Evolutionary conservation across 2,797 vertebrate genomes (phyloP).

Genomic region (Poeciliopsis infans): DNA sequence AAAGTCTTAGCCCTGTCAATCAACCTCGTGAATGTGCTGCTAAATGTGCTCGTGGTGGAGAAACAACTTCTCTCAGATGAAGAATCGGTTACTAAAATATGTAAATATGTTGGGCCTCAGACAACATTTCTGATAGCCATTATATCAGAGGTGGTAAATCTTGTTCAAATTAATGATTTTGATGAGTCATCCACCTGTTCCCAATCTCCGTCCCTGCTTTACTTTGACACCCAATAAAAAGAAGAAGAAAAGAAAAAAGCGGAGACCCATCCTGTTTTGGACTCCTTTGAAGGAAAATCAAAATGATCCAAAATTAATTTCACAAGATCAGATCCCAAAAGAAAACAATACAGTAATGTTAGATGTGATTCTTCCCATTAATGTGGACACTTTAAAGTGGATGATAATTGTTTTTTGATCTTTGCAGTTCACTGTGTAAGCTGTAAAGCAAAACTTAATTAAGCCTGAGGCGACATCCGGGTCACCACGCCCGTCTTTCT

Average conservation of each 20-base stretch:
- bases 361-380: background rate
- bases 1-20: too few relatives aligned
- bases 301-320: background rate
- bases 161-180: background rate
- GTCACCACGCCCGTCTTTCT: conserved; percentile 63
- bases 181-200: background rate
- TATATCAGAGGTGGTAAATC: background rate
- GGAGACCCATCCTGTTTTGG: background rate
- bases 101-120: too few relatives aligned
- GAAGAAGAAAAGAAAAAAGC: background rate
- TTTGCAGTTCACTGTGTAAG: background rate
- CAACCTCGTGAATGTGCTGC: too few relatives aligned
- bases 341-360: background rate
- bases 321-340: background rate
- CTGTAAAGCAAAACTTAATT: background rate
- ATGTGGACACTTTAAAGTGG: background rate
- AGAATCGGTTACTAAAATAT: background rate
- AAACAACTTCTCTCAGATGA: background rate
- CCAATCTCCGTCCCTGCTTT: background rate
- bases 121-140: background rate
- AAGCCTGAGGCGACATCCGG: conserved; percentile 55
- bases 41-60: too few relatives aligned
- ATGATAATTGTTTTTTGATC: background rate
- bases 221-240: background rate
- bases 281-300: background rate